Evolutionary conservation across 2,888 invertebrate species (phyloP).

Genomic region (Spodoptera picta): DNA sequence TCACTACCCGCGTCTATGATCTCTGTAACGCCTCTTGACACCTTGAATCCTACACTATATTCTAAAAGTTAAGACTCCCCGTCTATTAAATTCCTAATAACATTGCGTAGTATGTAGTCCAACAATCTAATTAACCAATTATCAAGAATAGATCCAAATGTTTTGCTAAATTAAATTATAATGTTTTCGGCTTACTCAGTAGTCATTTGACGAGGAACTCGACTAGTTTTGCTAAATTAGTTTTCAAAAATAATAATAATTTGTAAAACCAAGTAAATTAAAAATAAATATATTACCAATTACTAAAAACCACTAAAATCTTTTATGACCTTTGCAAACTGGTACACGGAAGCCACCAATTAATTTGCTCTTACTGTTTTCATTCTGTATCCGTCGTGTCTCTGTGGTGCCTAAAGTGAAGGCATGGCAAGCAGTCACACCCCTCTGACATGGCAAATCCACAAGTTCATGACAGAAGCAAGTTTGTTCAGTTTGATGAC

Average conservation of each 20-base stretch:
- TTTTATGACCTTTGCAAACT: constrained; percentile 29
- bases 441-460: constrained; percentile 4
- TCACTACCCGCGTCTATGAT: no score
- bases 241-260: background rate
- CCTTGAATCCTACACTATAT: no score
- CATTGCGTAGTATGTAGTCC: no score
- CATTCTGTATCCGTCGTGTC: constrained; percentile 23
- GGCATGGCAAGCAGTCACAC: constrained; percentile 14
- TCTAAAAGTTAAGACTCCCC: no score
- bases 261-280: background rate
- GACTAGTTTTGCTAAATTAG: no score
- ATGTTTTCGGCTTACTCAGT: no score
- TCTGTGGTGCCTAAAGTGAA: constrained; percentile 41
- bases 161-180: no score
- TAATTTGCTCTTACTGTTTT: constrained; percentile 28
- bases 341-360: constrained; percentile 52
- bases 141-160: no score
- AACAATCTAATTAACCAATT: no score
- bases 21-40: no score
- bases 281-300: background rate
- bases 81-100: no score
- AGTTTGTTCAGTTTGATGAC: background rate
- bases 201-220: no score
- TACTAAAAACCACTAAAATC: constrained; percentile 18
- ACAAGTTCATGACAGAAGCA: background rate